Evolutionary conservation across 2,888 invertebrate genomes (phyloP), one percentile per base, ranked within the genome.

Genomic region (Lochmaea capreae): DNA sequence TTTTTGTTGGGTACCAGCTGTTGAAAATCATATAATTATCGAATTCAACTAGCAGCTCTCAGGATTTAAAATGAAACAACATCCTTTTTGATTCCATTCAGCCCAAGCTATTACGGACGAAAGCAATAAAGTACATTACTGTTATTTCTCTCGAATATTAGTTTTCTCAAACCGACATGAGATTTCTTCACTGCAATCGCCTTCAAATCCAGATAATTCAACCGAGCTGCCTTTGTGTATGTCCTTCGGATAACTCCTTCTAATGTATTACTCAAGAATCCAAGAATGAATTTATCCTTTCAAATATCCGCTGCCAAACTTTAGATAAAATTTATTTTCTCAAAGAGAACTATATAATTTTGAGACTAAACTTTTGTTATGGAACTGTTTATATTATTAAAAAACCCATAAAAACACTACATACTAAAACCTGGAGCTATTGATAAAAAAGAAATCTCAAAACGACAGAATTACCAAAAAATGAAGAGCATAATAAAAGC

Each of bases 131-230:
- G 18, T 18, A 16, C 54, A 18, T 52, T 54, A 54, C 8, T 1
- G 16, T 1, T 9, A 54, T 54, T 54, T 54, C 54, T 18, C 10
- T 54, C 54, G 54, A 18, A 54, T 54, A 54, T 54, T 54, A 54
- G 54, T 54, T 54, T 54, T 54, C 54, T 18, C 54, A 54, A 54
- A 18, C 54, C 54, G 54, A 54, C 54, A 54, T 18, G 54, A 54
- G 54, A 54, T 54, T 54, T 54, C 54, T 54, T 54, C 10, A 54
- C 54, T 54, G 54, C 54, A 54, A 54, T 54, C 54, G 54, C 54
- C 54, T 54, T 54, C 54, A 54, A 54, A 54, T 54, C 54, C 54
- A 54, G 54, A 54, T 54, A 54, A 54, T 54, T 54, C 54, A 54
- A 9, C 54, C 54, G 54, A 54, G 54, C 54, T 18, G 54, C 54